phyloP scores from a whole-genome alignment of 1,140 invertebrate species.

The Coenobita brevimanus region DNA sequence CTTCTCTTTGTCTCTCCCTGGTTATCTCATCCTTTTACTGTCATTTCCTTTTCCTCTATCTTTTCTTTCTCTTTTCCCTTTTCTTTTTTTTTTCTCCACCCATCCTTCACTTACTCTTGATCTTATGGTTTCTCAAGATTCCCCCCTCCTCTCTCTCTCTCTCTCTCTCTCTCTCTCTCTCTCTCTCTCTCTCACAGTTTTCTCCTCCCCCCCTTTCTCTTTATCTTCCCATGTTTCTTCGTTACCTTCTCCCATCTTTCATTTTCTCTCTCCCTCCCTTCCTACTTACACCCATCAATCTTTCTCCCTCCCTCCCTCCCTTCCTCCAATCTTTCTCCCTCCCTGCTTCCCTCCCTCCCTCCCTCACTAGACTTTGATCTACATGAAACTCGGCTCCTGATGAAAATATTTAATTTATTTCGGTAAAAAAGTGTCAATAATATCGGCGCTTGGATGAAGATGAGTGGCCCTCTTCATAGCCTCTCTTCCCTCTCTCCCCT shows the following conservation, averaged over 20 bases:
- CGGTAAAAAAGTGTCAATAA: too few species aligned
- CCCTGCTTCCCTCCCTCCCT: background rate
- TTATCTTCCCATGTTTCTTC: background rate
- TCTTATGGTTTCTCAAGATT: background rate
- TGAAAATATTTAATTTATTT: too few species aligned
- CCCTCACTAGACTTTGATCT: too few species aligned
- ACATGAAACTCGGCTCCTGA: too few species aligned
- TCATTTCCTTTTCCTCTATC: too few species aligned
- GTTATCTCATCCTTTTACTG: too few species aligned
- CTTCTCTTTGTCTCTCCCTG: too few species aligned
- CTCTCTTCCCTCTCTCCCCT: background rate
- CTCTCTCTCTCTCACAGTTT: slow-evolving; percentile 8
- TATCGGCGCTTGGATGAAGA: too few species aligned
- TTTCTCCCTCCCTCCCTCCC: background rate
- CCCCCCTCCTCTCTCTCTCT: background rate
- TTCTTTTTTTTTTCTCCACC: background rate
- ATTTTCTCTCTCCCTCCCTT: background rate
- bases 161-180: background rate
- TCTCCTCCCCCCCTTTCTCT: background rate
- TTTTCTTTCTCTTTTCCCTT: background rate
- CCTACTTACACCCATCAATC: background rate
- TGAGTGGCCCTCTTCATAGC: background rate
- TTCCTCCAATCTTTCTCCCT: background rate
- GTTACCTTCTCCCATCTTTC: background rate
- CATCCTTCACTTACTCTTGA: background rate